Evolutionary conservation across 2,888 invertebrate genomes (phyloP).

Genomic region (Labia minor): DNA sequence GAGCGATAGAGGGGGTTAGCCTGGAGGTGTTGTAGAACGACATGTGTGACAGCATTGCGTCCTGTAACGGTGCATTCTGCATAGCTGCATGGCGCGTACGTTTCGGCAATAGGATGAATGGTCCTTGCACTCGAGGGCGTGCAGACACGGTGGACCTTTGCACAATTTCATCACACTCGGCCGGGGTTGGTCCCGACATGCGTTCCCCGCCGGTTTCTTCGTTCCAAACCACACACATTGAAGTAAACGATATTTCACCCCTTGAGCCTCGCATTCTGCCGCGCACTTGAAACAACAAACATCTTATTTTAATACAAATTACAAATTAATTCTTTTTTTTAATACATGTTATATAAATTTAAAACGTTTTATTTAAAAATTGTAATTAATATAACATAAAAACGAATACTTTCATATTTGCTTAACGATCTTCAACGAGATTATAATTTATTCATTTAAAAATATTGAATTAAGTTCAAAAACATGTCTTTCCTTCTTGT

Average conservation of each 20-base stretch:
- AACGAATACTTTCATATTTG: too few species aligned
- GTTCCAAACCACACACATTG: slow-evolving; percentile 89
- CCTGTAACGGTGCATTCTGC: slow-evolving; percentile 69
- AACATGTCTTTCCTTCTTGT: too few species aligned
- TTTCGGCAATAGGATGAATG: slow-evolving; percentile 76
- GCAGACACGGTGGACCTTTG: slow-evolving; percentile 54
- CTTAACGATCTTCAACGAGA: too few species aligned
- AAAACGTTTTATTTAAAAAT: too few species aligned
- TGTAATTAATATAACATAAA: too few species aligned
- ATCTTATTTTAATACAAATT: neutral
- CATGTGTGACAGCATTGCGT: slow-evolving; percentile 83
- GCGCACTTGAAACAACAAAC: slow-evolving; percentile 55
- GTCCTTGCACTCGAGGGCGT: slow-evolving; percentile 61
- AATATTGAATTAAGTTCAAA: too few species aligned
- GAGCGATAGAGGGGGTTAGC: neutral
- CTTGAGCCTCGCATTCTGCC: slow-evolving; percentile 68
- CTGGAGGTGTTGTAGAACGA: slow-evolving; percentile 28
- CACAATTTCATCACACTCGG: slow-evolving; percentile 72
- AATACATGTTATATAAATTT: too few species aligned
- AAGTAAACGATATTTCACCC: slow-evolving; percentile 76
- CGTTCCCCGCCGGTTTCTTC: slow-evolving; percentile 70
- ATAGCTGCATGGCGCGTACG: slow-evolving; percentile 78
- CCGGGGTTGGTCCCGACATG: slow-evolving; percentile 64
- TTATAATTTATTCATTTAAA: too few species aligned
- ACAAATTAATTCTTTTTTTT: neutral